Evolutionary conservation across 2,797 vertebrate genomes (phyloP).

Genomic region (Phyllotis vaccarum): DNA sequence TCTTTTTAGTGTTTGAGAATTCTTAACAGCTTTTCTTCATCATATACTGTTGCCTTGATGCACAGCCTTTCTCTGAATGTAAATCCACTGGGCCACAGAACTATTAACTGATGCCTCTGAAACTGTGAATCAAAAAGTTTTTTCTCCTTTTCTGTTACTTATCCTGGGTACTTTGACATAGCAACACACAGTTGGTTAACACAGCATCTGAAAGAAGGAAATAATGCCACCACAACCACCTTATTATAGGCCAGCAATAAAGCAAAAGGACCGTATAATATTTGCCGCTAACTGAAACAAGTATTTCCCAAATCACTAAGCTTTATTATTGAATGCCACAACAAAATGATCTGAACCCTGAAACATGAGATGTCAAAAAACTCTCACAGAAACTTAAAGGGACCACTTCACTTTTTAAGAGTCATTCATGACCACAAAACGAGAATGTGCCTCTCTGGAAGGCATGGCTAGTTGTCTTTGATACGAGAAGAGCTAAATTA

Average conservation of each 20-base stretch:
- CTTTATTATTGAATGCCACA: constrained; percentile 30
- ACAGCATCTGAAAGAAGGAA: not conserved
- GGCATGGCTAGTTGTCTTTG: not conserved
- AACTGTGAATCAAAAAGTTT: not conserved
- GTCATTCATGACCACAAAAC: accelerated
- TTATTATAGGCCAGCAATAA: constrained; percentile 5
- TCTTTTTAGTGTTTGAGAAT: not conserved
- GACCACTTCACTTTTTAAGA: not conserved
- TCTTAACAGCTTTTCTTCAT: not conserved
- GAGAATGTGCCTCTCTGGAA: not conserved
- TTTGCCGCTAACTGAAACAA: not conserved
- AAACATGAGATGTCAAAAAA: not conserved
- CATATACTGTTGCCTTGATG: not conserved
- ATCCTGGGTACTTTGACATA: not conserved
- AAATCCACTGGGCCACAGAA: no score
- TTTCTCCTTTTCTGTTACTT: not conserved
- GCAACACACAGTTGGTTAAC: not conserved
- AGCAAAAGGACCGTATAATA: not conserved
- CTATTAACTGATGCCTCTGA: not conserved
- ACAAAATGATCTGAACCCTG: not conserved
- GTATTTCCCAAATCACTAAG: not conserved
- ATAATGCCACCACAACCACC: not conserved
- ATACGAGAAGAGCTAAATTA: not conserved
- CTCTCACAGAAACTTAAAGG: not conserved
- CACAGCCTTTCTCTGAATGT: no score